Percentiles rank a stretch among this genome's conserved stretches.
phyloP scores from a whole-genome alignment of 2,113 vertebrate genomes.

The Pandion haliaetus region DNA sequence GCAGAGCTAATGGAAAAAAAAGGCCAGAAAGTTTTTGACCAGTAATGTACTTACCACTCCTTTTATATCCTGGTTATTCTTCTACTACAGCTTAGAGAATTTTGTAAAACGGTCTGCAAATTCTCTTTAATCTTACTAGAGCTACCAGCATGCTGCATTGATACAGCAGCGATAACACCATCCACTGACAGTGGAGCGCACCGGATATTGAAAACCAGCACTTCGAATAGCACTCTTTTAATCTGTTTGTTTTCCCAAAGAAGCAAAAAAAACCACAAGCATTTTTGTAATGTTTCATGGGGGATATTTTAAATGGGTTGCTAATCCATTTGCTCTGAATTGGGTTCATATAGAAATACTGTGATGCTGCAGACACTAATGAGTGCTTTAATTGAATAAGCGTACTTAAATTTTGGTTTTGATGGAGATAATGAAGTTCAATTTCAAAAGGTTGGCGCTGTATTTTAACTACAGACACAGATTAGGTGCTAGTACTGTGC shows the following conservation, averaged over 20 bases:
- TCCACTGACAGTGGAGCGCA: neutral
- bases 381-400: neutral
- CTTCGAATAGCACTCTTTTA: neutral
- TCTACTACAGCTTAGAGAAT: neutral
- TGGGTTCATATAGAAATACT: neutral
- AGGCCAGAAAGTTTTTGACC: neutral
- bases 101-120: neutral
- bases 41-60: neutral
- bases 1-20: neutral
- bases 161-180: neutral
- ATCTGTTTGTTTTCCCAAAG: neutral
- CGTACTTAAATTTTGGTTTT: neutral
- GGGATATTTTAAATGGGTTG: neutral
- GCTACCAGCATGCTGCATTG: neutral
- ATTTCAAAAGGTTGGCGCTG: neutral
- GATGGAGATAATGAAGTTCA: neutral
- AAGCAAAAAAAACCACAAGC: neutral
- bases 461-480: neutral
- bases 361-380: neutral
- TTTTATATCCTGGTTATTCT: neutral
- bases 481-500: neutral
- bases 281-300: neutral
- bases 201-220: neutral
- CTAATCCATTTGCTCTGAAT: neutral
- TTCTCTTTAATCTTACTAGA: neutral